Conservation (phyloP, 2,797 vertebrate species). For the Gymnopithys bicolor region DNA sequence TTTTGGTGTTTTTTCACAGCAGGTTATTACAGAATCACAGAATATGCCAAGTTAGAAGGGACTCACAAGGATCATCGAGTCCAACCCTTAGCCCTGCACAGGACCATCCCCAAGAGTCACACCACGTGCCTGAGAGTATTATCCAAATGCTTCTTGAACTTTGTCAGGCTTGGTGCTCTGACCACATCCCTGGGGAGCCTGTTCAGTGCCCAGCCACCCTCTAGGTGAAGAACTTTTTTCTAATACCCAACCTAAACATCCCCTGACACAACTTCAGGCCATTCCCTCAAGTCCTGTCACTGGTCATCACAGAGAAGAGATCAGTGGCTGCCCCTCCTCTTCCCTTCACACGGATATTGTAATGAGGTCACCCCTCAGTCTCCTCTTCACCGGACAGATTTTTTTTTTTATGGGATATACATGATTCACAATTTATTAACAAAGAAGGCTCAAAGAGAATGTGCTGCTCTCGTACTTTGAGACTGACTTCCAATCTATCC, state of each 20-base stretch:
- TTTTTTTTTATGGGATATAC: neutral
- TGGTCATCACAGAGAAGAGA: neutral
- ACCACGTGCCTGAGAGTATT: neutral
- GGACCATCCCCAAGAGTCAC: no score
- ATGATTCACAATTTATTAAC: neutral
- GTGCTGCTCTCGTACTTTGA: neutral
- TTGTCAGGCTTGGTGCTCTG: neutral
- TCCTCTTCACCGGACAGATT: neutral
- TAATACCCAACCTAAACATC: neutral
- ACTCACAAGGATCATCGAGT: neutral
- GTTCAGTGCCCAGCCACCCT: neutral
- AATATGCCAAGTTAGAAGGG: neutral
- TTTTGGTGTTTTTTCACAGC: neutral
- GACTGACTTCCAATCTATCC: neutral
- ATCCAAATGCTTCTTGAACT: neutral
- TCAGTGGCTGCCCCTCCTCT: neutral
- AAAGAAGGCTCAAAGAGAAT: neutral
- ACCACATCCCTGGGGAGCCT: neutral
- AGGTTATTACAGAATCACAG: neutral
- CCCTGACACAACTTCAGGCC: neutral
- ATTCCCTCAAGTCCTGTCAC: neutral
- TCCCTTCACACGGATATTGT: neutral
- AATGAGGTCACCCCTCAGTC: neutral
- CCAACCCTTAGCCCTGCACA: neutral
- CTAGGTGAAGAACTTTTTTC: neutral